These are phyloP conservation scores for Sandelia bainsii DNA, from an alignment of 2,797 vertebrate species.

Conservation along the genomic window DNA sequence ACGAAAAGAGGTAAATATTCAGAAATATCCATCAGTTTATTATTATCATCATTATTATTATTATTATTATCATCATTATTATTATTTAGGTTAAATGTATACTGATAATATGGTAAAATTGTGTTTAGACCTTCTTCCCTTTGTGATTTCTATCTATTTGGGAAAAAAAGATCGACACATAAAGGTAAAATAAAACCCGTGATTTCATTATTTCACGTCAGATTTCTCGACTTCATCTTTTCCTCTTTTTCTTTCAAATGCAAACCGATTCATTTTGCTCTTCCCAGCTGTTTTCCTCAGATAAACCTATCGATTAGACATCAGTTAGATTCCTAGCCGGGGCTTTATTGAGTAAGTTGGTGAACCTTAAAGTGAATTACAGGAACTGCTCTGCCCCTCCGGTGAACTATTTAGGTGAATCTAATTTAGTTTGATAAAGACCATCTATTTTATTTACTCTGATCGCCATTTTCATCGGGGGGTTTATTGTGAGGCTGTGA, in stretches of 20 bases:
- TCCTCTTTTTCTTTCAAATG: constrained; percentile 50
- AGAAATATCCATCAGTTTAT: background rate
- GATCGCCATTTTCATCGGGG: constrained; percentile 71
- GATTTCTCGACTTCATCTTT: constrained; percentile 45
- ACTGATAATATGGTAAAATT: no score
- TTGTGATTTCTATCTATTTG: background rate
- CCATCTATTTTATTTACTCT: constrained; percentile 76
- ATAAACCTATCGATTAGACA: constrained; percentile 79
- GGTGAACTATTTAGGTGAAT: constrained; percentile 78
- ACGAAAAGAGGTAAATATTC: constrained; percentile 35
- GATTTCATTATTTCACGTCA: constrained; percentile 43
- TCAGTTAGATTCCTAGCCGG: constrained; percentile 72
- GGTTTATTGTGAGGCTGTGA: constrained; percentile 41
- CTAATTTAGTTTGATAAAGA: constrained; percentile 79
- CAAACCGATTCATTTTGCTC: constrained; percentile 66
- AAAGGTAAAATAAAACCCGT: constrained; percentile 26
- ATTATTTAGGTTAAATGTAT: background rate
- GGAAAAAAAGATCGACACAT: constrained; percentile 2
- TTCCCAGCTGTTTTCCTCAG: constrained; percentile 63
- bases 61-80: constrained; percentile 19
- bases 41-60: constrained; percentile 10
- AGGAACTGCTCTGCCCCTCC: constrained; percentile 76
- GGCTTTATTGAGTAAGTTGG: constrained; percentile 80
- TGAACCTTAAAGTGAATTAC: constrained; percentile 82
- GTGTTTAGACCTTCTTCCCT: background rate